Conservation (phyloP, 2,797 vertebrate genomes). For the Acipenser ruthenus region DNA sequence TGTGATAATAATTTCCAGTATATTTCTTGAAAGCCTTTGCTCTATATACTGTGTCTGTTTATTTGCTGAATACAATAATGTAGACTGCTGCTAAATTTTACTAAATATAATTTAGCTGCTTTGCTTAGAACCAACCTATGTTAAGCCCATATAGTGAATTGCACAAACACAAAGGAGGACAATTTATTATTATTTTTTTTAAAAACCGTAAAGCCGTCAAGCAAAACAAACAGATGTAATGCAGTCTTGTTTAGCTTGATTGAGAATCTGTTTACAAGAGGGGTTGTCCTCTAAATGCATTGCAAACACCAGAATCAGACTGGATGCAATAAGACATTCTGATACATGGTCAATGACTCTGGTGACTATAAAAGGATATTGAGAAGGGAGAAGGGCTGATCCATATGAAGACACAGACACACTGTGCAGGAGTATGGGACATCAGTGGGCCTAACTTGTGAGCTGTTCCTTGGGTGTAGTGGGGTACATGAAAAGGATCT, state of each 20-base stretch:
- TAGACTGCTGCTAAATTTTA: background rate
- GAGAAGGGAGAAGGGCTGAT: background rate
- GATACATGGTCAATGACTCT: background rate
- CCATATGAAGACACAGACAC: background rate
- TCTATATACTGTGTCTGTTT: background rate
- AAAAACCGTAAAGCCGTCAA: too few relatives aligned
- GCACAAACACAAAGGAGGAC: too few relatives aligned
- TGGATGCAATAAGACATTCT: too few relatives aligned
- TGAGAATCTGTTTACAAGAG: background rate
- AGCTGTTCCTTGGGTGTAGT: background rate
- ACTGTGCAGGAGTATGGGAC: too few relatives aligned
- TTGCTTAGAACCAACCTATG: too few relatives aligned
- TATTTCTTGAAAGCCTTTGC: background rate
- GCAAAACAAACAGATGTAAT: background rate
- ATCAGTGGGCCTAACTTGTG: too few relatives aligned
- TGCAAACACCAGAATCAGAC: too few relatives aligned
- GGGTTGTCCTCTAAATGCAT: background rate
- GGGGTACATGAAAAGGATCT: background rate
- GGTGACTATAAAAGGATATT: background rate
- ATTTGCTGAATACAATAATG: background rate
- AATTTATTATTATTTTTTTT: too few relatives aligned
- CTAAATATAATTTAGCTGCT: background rate
- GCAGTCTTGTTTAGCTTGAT: constrained; percentile 2
- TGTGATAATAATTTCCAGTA: background rate
- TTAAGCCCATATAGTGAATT: too few relatives aligned